phyloP scores from a whole-genome alignment of 2,888 invertebrate genomes.

The Microplitis manilae region DNA sequence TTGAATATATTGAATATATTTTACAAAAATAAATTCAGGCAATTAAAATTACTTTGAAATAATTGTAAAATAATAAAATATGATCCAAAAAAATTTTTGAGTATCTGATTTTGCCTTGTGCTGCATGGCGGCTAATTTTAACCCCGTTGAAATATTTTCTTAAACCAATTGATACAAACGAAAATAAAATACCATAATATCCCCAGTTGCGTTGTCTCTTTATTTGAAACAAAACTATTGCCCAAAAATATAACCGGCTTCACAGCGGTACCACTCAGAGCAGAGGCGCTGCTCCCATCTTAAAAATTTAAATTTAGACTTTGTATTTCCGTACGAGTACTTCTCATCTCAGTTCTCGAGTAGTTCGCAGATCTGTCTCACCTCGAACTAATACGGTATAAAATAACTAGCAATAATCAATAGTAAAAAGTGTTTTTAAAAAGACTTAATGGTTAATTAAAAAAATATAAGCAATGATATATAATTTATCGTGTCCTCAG shows the following conservation, averaged over 20 bases:
- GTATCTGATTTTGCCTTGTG: too few species aligned
- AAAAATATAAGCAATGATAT: not conserved
- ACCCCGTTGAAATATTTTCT: too few species aligned
- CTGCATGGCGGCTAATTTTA: too few species aligned
- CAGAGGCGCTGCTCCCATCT: constrained; percentile 34
- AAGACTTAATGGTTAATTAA: not conserved
- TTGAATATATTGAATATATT: too few species aligned
- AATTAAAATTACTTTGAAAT: too few species aligned
- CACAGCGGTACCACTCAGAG: constrained; percentile 24
- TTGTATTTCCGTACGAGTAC: constrained; percentile 53
- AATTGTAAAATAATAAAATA: too few species aligned
- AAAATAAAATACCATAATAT: not conserved
- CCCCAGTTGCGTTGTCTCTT: not conserved
- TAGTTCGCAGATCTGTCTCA: constrained; percentile 33
- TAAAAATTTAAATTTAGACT: constrained; percentile 65
- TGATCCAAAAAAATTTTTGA: too few species aligned
- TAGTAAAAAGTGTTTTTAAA: too few species aligned
- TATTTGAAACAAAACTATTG: constrained; percentile 5
- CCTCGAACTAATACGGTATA: too few species aligned
- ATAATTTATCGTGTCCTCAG: constrained; percentile 32
- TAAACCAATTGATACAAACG: too few species aligned
- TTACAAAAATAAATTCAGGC: too few species aligned
- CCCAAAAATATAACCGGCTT: constrained; percentile 35
- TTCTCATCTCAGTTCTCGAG: constrained; percentile 43
- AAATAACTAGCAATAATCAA: too few species aligned